Evolutionary conservation across 2,113 vertebrate genomes (phyloP).

Genomic region (Agelaius tricolor): DNA sequence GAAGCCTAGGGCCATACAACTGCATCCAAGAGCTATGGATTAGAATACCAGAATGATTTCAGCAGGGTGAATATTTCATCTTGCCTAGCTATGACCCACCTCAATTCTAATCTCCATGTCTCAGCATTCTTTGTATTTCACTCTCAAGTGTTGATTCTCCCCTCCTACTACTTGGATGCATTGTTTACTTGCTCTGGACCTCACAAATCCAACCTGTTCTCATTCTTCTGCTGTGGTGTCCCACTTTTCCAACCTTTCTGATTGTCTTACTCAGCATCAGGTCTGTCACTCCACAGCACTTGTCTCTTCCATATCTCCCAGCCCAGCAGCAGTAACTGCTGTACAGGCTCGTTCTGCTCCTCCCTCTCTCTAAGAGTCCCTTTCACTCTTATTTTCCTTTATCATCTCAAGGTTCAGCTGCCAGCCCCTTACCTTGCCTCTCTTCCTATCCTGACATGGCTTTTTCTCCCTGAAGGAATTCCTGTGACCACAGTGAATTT

Average conservation of each 20-base stretch:
- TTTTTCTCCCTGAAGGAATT: constrained; percentile 19
- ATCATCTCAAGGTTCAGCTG: background rate
- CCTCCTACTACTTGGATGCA: background rate
- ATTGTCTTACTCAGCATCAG: background rate
- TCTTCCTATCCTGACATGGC: background rate
- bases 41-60: background rate
- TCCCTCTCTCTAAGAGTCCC: background rate
- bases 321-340: background rate
- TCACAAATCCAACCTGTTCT: background rate
- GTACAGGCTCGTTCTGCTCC: background rate
- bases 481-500: background rate
- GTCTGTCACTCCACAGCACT: accelerated
- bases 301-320: background rate
- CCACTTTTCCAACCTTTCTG: background rate
- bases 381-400: background rate
- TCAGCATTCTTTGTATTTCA: background rate
- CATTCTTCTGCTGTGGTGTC: background rate
- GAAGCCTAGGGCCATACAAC: background rate
- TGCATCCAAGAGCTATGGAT: background rate
- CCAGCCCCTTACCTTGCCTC: background rate
- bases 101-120: background rate
- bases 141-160: background rate
- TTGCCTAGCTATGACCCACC: background rate
- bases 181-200: background rate
- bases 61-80: background rate